Conservation (phyloP, 2,888 invertebrate species). For the Hydrotaea diabolus region DNA sequence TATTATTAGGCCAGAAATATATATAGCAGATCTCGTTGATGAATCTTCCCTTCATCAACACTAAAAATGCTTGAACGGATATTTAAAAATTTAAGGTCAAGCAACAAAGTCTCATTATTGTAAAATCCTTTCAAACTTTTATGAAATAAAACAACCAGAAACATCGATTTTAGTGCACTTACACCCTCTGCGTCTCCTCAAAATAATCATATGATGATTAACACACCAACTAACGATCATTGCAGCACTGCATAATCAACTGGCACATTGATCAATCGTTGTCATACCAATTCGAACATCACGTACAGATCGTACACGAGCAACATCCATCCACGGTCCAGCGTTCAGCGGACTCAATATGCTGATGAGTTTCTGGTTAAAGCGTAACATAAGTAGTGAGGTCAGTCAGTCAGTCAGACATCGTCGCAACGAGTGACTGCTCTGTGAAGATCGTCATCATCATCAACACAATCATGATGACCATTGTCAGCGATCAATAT, state of each 20-base stretch:
- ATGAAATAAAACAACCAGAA: conserved; percentile 16
- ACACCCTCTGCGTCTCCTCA: not conserved
- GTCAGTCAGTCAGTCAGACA: conserved; percentile 72
- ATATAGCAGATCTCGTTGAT: too few relatives aligned
- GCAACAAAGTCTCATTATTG: conserved; percentile 1
- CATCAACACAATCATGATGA: not conserved
- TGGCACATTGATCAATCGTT: conserved; percentile 52
- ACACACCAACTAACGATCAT: conserved; percentile 12
- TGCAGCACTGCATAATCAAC: not conserved
- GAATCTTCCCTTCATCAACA: too few relatives aligned
- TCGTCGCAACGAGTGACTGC: not conserved
- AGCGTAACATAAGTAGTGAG: conserved; percentile 81
- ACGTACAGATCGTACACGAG: not conserved
- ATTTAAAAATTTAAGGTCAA: not conserved
- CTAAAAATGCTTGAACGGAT: too few relatives aligned
- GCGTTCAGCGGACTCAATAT: not conserved
- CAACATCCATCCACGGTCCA: not conserved
- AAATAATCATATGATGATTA: conserved; percentile 24
- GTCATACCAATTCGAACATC: conserved; percentile 31
- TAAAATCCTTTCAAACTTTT: conserved; percentile 4
- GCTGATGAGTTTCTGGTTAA: conserved; percentile 80
- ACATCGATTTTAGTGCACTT: too few relatives aligned
- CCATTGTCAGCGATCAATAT: not conserved
- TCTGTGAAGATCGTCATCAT: not conserved
- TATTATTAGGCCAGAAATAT: too few relatives aligned